Base-by-base conservation (phyloP, 2,888 invertebrate genomes). In the Tachina fera region DNA sequence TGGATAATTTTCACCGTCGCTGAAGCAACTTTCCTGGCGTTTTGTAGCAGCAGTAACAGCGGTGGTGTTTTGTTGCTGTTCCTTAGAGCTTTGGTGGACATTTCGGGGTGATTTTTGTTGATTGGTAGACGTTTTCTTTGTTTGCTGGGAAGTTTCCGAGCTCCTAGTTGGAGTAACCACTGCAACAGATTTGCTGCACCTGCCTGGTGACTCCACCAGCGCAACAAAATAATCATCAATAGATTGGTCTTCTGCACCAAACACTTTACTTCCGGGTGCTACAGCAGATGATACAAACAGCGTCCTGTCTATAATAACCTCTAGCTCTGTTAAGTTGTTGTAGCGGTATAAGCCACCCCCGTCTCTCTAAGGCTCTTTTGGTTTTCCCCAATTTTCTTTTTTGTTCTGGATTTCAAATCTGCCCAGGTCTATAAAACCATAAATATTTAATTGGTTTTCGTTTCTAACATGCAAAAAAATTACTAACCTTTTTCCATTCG, bases 401-500 rank as follows among this genome's bases (percentile, higher is more conserved):
- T 61, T 22, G 74, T 61, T 43, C 70, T 16, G 10, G 51, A 53
- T 31, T 70, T 70, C 41, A 70, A 70, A 70, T 70, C 53, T 41
- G 72, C 60, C 51, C 51, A 68, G 11, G 68, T 51, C 49, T 68
- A 51, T 39, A 68, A 51, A 68, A 39, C 16, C 53, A 53, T 53
- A 53, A 19, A n/a, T n/a, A 53, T 53, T 53, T 53, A 19, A 53
- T 53, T 9, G 6, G 53, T n/a, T 51, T 53, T 31, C 31, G 19
- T 53, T 53, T 53, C 53, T 53, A 53, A 53, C 16, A 53, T 53
- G 53, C 53, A 53, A 53, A 53, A 67, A 58, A 39, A 2, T 5
- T 68, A 63, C 63, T 43, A 19, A 63, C 70, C 56, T 74, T 80
- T 49, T 80, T 80, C 80, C 74, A 80, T 43, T 80, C 80, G 1